phyloP scores from a whole-genome alignment of 1,140 invertebrate species.

The Penaeus japonicus region DNA sequence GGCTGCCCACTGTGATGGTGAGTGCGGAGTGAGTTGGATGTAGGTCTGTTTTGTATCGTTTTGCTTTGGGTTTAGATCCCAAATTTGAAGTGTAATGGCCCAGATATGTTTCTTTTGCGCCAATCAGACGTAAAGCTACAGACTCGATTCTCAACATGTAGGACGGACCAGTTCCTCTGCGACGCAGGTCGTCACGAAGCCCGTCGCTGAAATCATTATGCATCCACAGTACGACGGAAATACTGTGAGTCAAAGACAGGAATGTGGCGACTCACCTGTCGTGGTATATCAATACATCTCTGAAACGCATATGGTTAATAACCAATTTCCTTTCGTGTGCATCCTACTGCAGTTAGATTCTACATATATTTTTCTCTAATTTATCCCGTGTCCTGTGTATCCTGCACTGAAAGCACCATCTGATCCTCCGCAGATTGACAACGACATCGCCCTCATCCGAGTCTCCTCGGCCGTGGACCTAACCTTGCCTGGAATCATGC shows the following conservation, averaged over 20 bases:
- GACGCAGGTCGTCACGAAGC: no score
- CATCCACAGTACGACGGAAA: no score
- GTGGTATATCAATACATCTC: no score
- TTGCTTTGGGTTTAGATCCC: neutral
- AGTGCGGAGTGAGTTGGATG: neutral
- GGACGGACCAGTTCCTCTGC: no score
- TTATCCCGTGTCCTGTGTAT: neutral
- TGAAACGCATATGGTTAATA: no score
- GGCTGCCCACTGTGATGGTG: slow-evolving; percentile 81
- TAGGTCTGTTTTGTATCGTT: neutral
- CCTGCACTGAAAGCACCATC: neutral
- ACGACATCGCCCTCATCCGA: neutral
- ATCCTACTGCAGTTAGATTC: no score
- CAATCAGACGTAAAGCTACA: neutral
- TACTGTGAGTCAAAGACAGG: no score
- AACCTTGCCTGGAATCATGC: neutral
- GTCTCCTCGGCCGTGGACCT: neutral
- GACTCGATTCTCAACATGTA: no score
- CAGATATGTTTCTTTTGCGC: neutral
- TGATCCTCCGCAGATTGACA: neutral
- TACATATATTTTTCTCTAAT: no score
- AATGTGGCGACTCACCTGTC: no score
- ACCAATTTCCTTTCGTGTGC: no score
- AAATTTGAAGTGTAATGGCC: neutral
- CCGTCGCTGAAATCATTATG: no score